Base-by-base conservation (phyloP, 1,140 invertebrate species). In the Lamellibrachia luymesi region DNA sequence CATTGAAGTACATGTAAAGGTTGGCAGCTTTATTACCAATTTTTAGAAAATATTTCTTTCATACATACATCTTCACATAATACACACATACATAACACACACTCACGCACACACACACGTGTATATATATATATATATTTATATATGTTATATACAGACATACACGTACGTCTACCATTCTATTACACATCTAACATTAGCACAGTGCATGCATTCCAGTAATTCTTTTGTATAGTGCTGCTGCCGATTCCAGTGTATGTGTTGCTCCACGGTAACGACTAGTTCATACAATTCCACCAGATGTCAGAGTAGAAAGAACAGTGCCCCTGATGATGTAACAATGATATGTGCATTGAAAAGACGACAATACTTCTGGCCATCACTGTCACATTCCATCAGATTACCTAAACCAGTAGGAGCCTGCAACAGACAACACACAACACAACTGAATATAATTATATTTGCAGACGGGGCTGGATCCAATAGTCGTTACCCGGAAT, bases 101-200 rank as follows among this genome's bases (percentile, higher is more conserved):
- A 80, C 64, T 22, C 64, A 80, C 64, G 1, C 17, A 80, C 64
- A 17, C 13, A 10, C 64, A 80, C 64, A 4, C 4, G 25, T 4
- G 4, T 2, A 80, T 22, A 80, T 22, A 22, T 17, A 22, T 80
- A 22, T 80, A 80, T 80, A 80, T 80, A 80, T 80, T 22, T 80
- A 80, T 80, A 22, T 80, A 80, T 80, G 64, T 80, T 80, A 80
- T 80, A 80, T 80, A 80, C 64, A 80, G 64, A 80, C 64, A 80
- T 80, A 80, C 64, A 80, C 25, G 64, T 80, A 80, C 17, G 64
- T 22, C 64, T 80, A 8, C 2, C 64, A 80, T 80, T 80, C 64
- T 22, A 22, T 80, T 80, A 80, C 64, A 80, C 64, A 1, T 80
- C 64, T 13, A 56, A 7, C 52, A 56, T 56, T 56, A 56, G 6